A percentile compares a stretch with the other conserved stretches of the same genome.
Evolutionary conservation across 2,113 vertebrate species (phyloP).

Genomic region (Columbina picui): DNA sequence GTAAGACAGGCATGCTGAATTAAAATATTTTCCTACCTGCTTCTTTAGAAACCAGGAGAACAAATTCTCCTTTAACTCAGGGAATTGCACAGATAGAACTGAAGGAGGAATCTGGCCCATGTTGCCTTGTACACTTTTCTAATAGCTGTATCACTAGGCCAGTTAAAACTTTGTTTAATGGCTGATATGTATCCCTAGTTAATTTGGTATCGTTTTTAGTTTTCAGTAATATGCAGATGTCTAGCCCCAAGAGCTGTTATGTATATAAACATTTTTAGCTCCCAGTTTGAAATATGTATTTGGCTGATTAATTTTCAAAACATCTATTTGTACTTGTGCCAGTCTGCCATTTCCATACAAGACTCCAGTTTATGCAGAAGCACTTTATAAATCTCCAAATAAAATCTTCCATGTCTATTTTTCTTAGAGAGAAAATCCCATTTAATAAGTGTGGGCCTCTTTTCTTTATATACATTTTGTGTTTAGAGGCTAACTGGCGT

Average conservation of each 20-base stretch:
- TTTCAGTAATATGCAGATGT: background rate
- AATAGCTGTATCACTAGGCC: background rate
- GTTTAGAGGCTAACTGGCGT: background rate
- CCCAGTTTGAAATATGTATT: background rate
- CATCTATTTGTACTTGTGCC: constrained; percentile 2
- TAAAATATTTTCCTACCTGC: background rate
- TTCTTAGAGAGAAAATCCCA: constrained; percentile 1
- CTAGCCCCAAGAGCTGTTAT: background rate
- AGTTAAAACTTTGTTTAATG: background rate
- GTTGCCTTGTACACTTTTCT: background rate
- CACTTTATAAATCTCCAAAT: constrained; percentile 35
- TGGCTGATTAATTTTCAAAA: constrained; percentile 16
- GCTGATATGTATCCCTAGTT: background rate
- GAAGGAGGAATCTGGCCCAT: background rate
- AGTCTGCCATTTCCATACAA: background rate
- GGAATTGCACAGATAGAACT: background rate
- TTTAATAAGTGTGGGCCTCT: background rate
- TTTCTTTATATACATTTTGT: background rate
- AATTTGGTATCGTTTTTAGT: background rate
- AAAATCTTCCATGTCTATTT: constrained; percentile 32
- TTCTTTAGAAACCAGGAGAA: background rate
- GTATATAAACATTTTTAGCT: constrained; percentile 14
- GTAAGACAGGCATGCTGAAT: background rate
- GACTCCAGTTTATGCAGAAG: background rate
- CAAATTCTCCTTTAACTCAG: background rate